Conservation (phyloP, 2,888 invertebrate species). For the Drosophila formosana region DNA sequence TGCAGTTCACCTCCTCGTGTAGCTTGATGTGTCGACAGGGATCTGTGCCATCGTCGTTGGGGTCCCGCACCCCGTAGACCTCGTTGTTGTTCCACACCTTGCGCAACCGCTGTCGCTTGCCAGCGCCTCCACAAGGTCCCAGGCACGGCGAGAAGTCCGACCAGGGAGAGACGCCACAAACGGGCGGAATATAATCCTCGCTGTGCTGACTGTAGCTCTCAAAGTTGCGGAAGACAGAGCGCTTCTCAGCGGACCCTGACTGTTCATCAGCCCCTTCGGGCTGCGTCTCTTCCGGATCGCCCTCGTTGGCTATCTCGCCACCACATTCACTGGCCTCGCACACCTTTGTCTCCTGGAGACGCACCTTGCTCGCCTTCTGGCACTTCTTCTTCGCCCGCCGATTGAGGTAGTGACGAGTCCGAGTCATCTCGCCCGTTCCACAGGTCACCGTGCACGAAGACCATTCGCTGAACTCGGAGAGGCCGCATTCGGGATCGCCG, state of each 20-base stretch:
- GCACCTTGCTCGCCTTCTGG: constrained; percentile 83
- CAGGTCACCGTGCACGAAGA: constrained; percentile 91
- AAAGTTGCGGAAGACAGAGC: constrained; percentile 73
- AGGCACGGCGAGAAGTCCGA: constrained; percentile 93
- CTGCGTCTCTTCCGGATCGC: constrained; percentile 39
- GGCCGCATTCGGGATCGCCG: constrained; percentile 88
- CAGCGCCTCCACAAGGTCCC: constrained; percentile 90
- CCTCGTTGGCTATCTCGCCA: constrained; percentile 77
- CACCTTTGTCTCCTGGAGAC: constrained; percentile 85
- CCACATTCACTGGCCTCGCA: constrained; percentile 85
- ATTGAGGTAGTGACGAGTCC: constrained; percentile 89
- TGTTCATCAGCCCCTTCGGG: constrained; percentile 52
- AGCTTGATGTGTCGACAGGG: constrained; percentile 82
- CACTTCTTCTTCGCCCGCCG: constrained; percentile 89
- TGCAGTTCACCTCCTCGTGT: constrained; percentile 82
- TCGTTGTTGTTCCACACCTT: constrained; percentile 83
- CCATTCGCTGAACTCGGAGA: constrained; percentile 92
- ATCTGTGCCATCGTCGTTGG: constrained; percentile 74
- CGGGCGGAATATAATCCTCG: constrained; percentile 82
- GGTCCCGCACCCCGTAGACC: constrained; percentile 75
- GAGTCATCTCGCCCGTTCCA: constrained; percentile 89
- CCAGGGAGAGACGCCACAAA: constrained; percentile 90
- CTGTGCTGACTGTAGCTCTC: constrained; percentile 80
- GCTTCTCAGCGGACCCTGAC: constrained; percentile 57
- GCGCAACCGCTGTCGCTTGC: constrained; percentile 87